phyloP scores from a whole-genome alignment of 2,797 vertebrate genomes.

The Micromesistius poutassou region DNA sequence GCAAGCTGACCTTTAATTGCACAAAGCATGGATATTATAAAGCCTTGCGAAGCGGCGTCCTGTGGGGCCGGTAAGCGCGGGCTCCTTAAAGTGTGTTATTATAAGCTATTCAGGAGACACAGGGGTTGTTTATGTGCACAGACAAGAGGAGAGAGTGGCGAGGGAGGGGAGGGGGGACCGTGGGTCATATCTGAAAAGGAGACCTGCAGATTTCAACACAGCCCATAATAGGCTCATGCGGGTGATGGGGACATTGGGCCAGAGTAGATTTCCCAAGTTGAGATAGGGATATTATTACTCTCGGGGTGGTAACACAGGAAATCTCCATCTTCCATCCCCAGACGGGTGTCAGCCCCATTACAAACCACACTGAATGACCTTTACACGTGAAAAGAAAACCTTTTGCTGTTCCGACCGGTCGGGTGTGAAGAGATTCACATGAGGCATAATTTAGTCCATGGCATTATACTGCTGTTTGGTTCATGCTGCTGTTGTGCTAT shows the following conservation, averaged over 20 bases:
- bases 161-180: constrained; percentile 6
- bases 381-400: constrained; percentile 60
- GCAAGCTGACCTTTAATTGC: constrained; percentile 81
- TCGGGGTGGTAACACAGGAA: constrained; percentile 70
- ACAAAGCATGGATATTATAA: constrained; percentile 72
- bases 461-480: constrained; percentile 24
- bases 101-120: constrained; percentile 78
- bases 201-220: constrained; percentile 74
- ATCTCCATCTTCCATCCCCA: constrained; percentile 76
- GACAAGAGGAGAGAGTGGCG: constrained; percentile 43
- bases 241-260: constrained; percentile 70
- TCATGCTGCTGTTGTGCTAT: neutral
- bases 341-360: constrained; percentile 77
- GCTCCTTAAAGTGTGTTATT: constrained; percentile 78
- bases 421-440: constrained; percentile 49
- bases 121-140: constrained; percentile 67
- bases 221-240: constrained; percentile 71
- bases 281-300: constrained; percentile 80
- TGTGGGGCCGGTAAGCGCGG: constrained; percentile 68
- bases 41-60: constrained; percentile 60
- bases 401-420: constrained; percentile 51
- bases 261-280: constrained; percentile 78
- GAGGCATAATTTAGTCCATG: constrained; percentile 50
- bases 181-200: constrained; percentile 72
- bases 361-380: constrained; percentile 73